phyloP scores from a whole-genome alignment of 1,140 invertebrate species.

The Calosoma granatense region DNA sequence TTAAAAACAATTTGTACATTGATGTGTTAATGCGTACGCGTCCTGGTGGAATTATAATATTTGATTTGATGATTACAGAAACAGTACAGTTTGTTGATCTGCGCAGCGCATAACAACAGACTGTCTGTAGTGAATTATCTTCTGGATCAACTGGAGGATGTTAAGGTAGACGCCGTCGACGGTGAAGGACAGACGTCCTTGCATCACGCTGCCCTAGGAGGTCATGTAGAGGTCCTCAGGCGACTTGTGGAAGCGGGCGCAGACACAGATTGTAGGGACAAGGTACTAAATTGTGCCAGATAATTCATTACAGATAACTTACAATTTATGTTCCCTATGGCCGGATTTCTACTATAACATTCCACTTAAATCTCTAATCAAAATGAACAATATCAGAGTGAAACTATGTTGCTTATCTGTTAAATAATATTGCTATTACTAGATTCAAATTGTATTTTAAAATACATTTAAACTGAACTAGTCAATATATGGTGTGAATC shows the following conservation, averaged over 20 bases:
- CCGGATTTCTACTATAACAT: no score
- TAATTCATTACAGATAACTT: not conserved
- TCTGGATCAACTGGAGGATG: slow-evolving; percentile 44
- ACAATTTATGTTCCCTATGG: no score
- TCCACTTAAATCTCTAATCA: not conserved
- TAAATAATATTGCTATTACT: no score
- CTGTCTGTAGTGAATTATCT: slow-evolving; percentile 50
- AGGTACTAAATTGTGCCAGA: slow-evolving; percentile 30
- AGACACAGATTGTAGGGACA: slow-evolving; percentile 49
- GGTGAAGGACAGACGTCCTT: slow-evolving; percentile 59
- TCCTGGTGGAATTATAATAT: no score
- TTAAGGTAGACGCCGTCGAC: slow-evolving; percentile 48
- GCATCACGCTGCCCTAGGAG: slow-evolving; percentile 64
- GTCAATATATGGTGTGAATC: no score
- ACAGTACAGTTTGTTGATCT: slow-evolving; percentile 57
- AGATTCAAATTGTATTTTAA: no score
- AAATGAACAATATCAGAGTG: no score
- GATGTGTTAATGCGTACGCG: no score
- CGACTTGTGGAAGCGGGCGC: slow-evolving; percentile 60
- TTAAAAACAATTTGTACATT: no score
- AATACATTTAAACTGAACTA: no score
- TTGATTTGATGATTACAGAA: slow-evolving; percentile 43
- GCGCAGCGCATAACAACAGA: slow-evolving; percentile 53
- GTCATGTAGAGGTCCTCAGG: slow-evolving; percentile 57
- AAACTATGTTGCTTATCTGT: no score